Conservation (phyloP, 2,797 vertebrate genomes). For the Enteromius paludinosus region DNA sequence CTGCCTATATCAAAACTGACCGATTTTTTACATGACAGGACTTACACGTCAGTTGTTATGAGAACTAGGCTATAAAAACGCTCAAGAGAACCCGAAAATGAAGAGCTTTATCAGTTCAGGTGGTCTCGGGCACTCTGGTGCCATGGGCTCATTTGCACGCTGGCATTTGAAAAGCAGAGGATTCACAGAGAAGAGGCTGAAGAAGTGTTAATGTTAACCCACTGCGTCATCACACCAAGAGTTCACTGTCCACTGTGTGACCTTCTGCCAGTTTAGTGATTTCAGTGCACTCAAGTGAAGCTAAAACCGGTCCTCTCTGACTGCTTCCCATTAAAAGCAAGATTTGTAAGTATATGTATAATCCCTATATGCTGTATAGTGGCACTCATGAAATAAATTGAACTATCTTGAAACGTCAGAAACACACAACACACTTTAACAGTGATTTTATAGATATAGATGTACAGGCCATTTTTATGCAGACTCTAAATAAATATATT, state of each 20-base stretch:
- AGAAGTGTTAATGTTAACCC: constrained; percentile 48
- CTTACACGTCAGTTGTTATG: background rate
- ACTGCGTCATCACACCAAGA: constrained; percentile 49
- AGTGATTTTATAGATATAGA: background rate
- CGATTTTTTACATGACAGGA: background rate
- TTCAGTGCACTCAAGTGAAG: constrained; percentile 17
- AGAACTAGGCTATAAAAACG: background rate
- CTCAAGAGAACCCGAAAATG: constrained; percentile 5
- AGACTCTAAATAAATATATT: background rate
- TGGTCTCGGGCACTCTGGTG: constrained; percentile 28
- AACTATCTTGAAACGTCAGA: background rate
- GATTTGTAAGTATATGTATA: constrained; percentile 5
- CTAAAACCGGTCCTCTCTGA: constrained; percentile 16
- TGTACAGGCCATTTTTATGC: background rate
- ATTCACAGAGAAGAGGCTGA: constrained; percentile 24
- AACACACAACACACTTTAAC: background rate
- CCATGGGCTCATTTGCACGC: constrained; percentile 49
- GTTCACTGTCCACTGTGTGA: constrained; percentile 29
- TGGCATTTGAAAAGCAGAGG: constrained; percentile 52
- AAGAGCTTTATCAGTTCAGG: constrained; percentile 35
- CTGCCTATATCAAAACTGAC: background rate
- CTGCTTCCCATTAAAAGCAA: background rate
- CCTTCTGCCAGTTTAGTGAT: constrained; percentile 39
- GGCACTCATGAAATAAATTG: background rate
- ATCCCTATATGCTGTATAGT: background rate